Conservation (phyloP, 2,113 vertebrate genomes). For the Canis aureus region DNA sequence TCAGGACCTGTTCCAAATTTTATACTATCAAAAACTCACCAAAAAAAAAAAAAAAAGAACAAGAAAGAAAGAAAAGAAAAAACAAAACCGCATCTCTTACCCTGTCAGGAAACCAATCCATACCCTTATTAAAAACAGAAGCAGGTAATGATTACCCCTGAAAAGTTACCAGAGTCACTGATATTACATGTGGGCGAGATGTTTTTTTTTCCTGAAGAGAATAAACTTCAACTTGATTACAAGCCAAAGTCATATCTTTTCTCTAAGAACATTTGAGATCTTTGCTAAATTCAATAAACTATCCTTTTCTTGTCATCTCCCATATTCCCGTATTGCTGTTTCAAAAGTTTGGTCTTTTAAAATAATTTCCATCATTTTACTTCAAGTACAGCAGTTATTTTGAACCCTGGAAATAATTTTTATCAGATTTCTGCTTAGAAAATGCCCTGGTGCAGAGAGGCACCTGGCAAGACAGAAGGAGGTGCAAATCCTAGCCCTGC, state of each 20-base stretch:
- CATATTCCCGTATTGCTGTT: neutral
- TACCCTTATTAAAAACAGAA: conserved; percentile 11
- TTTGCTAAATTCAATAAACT: conserved; percentile 14
- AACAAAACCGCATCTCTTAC: neutral
- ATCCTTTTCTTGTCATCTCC: neutral
- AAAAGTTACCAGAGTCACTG: neutral
- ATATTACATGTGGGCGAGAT: neutral
- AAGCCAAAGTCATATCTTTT: neutral
- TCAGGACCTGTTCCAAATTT: neutral
- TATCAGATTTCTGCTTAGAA: neutral
- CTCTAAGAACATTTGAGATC: neutral
- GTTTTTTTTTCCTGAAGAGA: conserved; percentile 32
- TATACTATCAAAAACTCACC: neutral
- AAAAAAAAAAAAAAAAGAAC: neutral
- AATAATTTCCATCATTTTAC: neutral
- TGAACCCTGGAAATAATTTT: neutral
- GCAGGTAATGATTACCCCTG: neutral
- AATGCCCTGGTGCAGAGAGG: neutral
- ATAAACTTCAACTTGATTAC: neutral
- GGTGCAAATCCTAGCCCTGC: neutral
- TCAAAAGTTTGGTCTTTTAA: neutral
- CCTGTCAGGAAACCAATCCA: neutral
- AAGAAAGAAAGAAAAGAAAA: neutral
- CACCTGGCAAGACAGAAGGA: neutral
- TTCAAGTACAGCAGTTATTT: neutral